A percentile compares a stretch with the other conserved stretches of the same genome.
These are phyloP conservation scores for Bubo bubo DNA, from an alignment of 2,113 vertebrate species.

Conservation along the genomic window DNA sequence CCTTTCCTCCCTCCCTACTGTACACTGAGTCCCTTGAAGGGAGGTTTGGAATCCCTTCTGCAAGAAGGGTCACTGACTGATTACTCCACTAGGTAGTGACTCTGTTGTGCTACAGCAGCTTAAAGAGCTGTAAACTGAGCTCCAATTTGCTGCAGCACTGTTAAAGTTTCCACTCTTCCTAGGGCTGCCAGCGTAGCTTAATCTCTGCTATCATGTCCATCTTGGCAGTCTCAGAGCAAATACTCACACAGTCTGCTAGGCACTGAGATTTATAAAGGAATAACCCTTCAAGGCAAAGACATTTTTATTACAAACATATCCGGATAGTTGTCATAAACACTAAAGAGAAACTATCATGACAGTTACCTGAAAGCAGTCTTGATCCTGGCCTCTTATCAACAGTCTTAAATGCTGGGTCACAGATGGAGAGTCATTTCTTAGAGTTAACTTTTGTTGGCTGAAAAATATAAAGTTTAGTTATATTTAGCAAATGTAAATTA, in stretches of 20 bases:
- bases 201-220: neutral
- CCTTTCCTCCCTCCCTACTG: neutral
- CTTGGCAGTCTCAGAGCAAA: neutral
- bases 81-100: neutral
- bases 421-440: constrained; percentile 86
- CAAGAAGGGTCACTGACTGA: neutral
- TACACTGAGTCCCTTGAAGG: neutral
- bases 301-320: neutral
- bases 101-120: neutral
- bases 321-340: neutral
- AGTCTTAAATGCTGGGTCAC: constrained; percentile 86
- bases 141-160: neutral
- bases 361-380: constrained; percentile 94
- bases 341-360: neutral
- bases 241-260: neutral
- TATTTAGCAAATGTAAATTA: neutral
- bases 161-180: accelerated
- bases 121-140: neutral
- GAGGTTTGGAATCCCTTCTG: neutral
- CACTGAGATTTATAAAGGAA: neutral
- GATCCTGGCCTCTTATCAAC: constrained; percentile 92
- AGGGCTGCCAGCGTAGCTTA: neutral
- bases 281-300: neutral
- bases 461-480: constrained; percentile 3
- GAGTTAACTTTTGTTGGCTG: constrained; percentile 90